These are phyloP conservation scores for Burhinus oedicnemus DNA, from an alignment of 2,113 vertebrate species.

Conservation along the genomic window DNA sequence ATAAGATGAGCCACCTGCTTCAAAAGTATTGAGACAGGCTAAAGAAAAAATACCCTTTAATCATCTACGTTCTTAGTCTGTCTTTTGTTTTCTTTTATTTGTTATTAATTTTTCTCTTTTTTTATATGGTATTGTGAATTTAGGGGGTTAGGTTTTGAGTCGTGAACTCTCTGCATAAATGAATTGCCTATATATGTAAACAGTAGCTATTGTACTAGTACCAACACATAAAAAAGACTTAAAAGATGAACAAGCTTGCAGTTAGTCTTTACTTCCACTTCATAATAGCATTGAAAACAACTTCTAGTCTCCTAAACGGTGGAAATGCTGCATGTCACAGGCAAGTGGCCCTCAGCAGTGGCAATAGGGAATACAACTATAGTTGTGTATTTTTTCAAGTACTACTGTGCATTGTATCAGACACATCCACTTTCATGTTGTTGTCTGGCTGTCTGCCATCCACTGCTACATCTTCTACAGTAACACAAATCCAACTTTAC, in stretches of 20 bases:
- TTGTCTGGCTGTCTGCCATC: neutral
- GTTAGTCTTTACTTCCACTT: neutral
- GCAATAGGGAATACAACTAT: neutral
- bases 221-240: neutral
- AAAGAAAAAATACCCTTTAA: neutral
- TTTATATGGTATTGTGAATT: neutral
- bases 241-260: neutral
- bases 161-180: neutral
- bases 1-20: neutral
- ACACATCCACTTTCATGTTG: neutral
- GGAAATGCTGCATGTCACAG: neutral
- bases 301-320: neutral
- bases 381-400: neutral
- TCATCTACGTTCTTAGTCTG: neutral
- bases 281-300: neutral
- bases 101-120: neutral
- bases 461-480: neutral
- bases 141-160: neutral
- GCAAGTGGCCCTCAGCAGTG: neutral
- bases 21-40: neutral
- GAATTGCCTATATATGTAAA: neutral
- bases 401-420: neutral
- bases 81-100: neutral
- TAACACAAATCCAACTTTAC: slow-evolving; percentile 14
- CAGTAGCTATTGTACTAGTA: neutral